Evolutionary conservation across 2,113 vertebrate species (phyloP).

Genomic region (Cranoglanis bouderius): DNA sequence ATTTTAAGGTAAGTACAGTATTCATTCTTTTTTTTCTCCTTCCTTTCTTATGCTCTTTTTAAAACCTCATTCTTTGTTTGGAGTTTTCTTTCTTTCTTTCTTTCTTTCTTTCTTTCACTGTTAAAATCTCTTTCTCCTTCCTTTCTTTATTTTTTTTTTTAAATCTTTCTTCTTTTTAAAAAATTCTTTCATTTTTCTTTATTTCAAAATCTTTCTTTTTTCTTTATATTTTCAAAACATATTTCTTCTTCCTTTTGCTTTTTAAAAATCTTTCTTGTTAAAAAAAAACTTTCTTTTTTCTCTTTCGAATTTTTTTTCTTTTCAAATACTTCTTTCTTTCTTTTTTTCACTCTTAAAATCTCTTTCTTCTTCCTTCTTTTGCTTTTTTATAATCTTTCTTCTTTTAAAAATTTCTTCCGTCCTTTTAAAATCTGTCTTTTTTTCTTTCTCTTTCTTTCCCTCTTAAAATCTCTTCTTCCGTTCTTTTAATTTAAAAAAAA

Average conservation of each 20-base stretch:
- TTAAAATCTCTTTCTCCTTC: neutral
- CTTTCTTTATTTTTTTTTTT: too few relatives aligned
- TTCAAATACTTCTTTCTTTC: neutral
- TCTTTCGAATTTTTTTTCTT: neutral
- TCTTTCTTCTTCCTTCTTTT: neutral
- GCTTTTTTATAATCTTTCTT: neutral
- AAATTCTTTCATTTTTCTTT: too few relatives aligned
- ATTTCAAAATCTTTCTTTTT: too few relatives aligned
- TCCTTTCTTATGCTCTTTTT: neutral
- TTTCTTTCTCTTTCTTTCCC: neutral
- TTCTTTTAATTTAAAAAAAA: too few relatives aligned
- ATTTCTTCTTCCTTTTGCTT: too few relatives aligned
- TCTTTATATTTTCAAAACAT: too few relatives aligned
- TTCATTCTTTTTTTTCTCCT: neutral
- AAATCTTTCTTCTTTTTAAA: too few relatives aligned
- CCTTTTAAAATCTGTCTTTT: neutral
- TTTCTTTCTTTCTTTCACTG: neutral
- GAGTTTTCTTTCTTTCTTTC: neutral
- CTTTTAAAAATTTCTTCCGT: neutral
- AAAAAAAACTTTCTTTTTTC: too few relatives aligned
- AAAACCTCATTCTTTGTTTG: neutral
- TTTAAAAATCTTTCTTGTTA: too few relatives aligned
- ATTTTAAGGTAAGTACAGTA: neutral
- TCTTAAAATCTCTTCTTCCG: too few relatives aligned
- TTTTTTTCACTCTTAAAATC: neutral